Conservation (phyloP, 2,888 invertebrate genomes). For the Dasypogon diadema region DNA sequence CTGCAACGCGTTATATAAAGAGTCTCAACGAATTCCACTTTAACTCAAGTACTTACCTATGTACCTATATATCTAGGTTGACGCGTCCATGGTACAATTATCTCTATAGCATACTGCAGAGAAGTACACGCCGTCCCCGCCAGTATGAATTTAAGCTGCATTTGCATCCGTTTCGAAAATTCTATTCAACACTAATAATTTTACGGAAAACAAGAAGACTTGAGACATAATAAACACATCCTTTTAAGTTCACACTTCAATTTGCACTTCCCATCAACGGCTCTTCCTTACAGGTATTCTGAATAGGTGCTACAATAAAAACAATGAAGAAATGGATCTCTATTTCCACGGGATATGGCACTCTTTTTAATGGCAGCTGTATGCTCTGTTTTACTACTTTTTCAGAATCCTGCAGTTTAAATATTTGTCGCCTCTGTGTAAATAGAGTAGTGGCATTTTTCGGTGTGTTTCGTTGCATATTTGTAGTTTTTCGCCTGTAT, state of each 20-base stretch:
- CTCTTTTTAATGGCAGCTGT: conserved; percentile 16
- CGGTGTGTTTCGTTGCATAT: conserved; percentile 36
- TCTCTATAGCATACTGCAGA: conserved; percentile 13
- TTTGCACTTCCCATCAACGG: conserved; percentile 39
- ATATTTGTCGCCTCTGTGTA: conserved; percentile 42
- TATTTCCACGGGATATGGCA: neutral
- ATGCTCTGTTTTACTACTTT: neutral
- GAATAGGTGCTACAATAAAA: conserved; percentile 28
- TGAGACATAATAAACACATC: conserved; percentile 46
- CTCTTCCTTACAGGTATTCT: neutral
- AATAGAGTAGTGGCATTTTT: conserved; percentile 26
- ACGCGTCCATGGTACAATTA: conserved; percentile 11
- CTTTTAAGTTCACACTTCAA: conserved; percentile 51
- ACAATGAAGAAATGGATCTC: conserved; percentile 24
- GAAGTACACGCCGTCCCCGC: neutral
- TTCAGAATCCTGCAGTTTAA: conserved; percentile 20
- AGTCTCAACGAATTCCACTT: conserved; percentile 7
- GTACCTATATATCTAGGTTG: conserved; percentile 2
- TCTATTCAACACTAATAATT: conserved; percentile 35
- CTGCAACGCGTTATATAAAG: neutral
- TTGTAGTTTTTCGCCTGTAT: conserved; percentile 1
- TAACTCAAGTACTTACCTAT: conserved; percentile 4
- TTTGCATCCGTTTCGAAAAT: conserved; percentile 30
- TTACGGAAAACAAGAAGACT: conserved; percentile 19
- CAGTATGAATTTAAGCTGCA: conserved; percentile 7